phyloP scores from a whole-genome alignment of 2,797 vertebrate genomes.

The Iguana delicatissima region DNA sequence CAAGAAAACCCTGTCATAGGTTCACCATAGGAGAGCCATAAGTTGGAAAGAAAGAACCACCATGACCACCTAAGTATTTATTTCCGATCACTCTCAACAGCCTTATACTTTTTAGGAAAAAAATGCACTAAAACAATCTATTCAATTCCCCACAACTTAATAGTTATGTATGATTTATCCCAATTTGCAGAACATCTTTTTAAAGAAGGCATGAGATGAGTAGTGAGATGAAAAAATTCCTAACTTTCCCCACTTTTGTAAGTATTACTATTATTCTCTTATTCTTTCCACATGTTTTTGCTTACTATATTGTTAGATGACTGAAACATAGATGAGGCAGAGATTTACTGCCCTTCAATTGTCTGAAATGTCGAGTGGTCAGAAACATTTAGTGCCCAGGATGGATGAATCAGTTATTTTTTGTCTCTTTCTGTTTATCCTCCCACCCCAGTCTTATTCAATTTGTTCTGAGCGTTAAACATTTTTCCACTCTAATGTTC shows the following conservation, averaged over 20 bases:
- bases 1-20: too few relatives aligned
- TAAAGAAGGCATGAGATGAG: background rate
- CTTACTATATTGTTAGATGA: background rate
- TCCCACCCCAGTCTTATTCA: background rate
- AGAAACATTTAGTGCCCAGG: background rate
- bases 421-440: background rate
- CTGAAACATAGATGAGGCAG: background rate
- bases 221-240: background rate
- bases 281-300: background rate
- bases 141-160: too few relatives aligned
- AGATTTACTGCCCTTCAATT: background rate
- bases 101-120: background rate
- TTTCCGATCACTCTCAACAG: background rate
- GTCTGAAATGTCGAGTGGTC: background rate
- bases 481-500: background rate
- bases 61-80: background rate
- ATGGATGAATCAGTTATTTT: background rate
- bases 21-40: too few relatives aligned
- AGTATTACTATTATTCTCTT: background rate
- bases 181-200: background rate
- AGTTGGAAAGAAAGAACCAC: too few relatives aligned
- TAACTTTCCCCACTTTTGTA: background rate
- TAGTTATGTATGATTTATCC: conserved; percentile 6
- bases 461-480: background rate
- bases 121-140: background rate